Conservation (phyloP, 2,888 invertebrate genomes). For the Theretra japonica region DNA sequence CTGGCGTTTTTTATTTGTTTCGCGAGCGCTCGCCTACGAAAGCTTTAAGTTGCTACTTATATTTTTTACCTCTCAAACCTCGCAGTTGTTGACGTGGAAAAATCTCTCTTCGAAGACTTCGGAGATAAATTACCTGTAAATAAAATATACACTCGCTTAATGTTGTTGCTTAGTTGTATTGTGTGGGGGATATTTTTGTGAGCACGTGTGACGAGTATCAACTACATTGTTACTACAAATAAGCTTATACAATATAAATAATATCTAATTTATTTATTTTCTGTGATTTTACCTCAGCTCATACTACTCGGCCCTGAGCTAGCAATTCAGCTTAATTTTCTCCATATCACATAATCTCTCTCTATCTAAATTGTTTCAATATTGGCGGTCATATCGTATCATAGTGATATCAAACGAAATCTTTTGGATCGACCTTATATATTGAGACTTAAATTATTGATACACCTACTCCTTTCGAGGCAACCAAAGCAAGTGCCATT, state of each 20-base stretch:
- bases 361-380: too few relatives aligned
- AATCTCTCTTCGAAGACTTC: constrained; percentile 35
- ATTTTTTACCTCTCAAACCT: constrained; percentile 51
- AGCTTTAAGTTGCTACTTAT: constrained; percentile 48
- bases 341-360: too few relatives aligned
- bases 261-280: too few relatives aligned
- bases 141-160: constrained; percentile 44
- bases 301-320: too few relatives aligned
- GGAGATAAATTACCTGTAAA: constrained; percentile 58
- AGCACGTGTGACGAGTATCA: constrained; percentile 1
- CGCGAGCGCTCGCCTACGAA: constrained; percentile 51
- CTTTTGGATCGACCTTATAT: too few relatives aligned
- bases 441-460: too few relatives aligned
- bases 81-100: constrained; percentile 45
- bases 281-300: too few relatives aligned
- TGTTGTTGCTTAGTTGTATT: constrained; percentile 33
- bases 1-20: constrained; percentile 59
- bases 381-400: too few relatives aligned
- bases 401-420: too few relatives aligned
- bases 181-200: background rate
- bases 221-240: constrained; percentile 9
- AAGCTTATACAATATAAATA: background rate
- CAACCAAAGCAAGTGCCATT: too few relatives aligned
- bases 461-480: too few relatives aligned
- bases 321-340: too few relatives aligned